Conservation (phyloP, 2,113 vertebrate species). For the Varanus salvator region DNA sequence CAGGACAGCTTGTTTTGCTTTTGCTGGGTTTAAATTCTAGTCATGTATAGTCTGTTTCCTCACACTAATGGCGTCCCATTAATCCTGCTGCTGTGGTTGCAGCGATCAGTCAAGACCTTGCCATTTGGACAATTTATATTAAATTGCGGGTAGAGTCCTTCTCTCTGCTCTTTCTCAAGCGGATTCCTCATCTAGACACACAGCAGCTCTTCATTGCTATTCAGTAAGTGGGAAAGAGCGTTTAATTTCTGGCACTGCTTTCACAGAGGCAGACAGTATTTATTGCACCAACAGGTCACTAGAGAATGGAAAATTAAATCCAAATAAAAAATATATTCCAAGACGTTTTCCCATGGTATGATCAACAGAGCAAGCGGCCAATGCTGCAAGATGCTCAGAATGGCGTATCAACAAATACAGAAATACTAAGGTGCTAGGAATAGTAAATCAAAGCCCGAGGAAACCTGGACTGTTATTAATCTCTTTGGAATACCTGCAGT, state of each 20-base stretch:
- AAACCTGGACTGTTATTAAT: not conserved
- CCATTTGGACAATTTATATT: not conserved
- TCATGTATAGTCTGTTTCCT: not conserved
- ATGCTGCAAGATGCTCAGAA: not conserved
- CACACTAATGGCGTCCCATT: not conserved
- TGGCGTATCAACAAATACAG: not conserved
- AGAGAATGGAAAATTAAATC: slow-evolving; percentile 23
- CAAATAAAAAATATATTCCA: not conserved
- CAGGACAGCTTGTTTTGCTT: not conserved
- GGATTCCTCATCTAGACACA: not conserved
- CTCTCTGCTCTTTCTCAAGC: not conserved
- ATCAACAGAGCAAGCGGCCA: not conserved
- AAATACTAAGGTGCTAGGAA: not conserved
- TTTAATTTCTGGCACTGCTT: slow-evolving; percentile 1
- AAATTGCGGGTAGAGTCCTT: slow-evolving; percentile 1
- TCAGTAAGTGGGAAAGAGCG: not conserved
- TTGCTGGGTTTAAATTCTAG: not conserved
- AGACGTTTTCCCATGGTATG: not conserved
- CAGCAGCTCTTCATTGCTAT: not conserved
- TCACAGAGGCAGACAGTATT: not conserved
- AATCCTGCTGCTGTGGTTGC: not conserved
- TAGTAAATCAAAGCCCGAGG: not conserved
- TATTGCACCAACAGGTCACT: not conserved
- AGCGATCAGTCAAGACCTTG: not conserved
- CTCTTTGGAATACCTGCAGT: not conserved